Evolutionary conservation across 1,140 invertebrate species (phyloP), one percentile per base, ranked within the genome.

Genomic region (Philopotamus ludificatus): DNA sequence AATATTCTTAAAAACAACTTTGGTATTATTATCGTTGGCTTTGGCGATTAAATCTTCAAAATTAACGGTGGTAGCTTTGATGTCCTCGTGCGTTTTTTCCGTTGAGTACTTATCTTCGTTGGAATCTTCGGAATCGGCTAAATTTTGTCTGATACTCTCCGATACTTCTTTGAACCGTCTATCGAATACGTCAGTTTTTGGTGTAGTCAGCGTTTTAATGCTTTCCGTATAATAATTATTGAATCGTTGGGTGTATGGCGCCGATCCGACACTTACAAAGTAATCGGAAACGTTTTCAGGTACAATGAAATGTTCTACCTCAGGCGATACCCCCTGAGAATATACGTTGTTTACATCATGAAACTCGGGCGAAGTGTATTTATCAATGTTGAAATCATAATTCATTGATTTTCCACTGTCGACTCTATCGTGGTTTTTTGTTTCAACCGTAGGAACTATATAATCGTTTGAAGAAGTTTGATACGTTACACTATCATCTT

Each of bases 291-390:
- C 65, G 50, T 70, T 70, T 47, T 64, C 68, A 25, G 68, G 68
- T n/a, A 70, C 44, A 20, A 70, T 65, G 50, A 62, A 70, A 41
- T 70, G 65, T 61, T 65, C 62, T 20, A 70, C 45, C 25, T 70
- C 68, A n/a, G 68, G 68, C 20, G 68, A 70, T 18, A 67, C 21
- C 10, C 65, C 57, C 51, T 70, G 68, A 21, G 66, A 63, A 39
- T 70, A 70, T 18, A 70, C 68, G 65, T 70, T 70, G 59, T 70
- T 70, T 18, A 70, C 54, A 25, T 70, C 66, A 44, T 70, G 68
- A 55, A 70, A 70, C 39, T 70, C 65, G 9, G 63, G 55, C 28
- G 68, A 70, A 10, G 68, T 70, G 25, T 70, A 70, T 62, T 70
- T 70, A 34, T 70, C 66, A 16, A 70, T 67, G 18, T 70, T 67